Base-by-base conservation (phyloP, 2,888 invertebrate species). In the Phaonia tiefii region DNA sequence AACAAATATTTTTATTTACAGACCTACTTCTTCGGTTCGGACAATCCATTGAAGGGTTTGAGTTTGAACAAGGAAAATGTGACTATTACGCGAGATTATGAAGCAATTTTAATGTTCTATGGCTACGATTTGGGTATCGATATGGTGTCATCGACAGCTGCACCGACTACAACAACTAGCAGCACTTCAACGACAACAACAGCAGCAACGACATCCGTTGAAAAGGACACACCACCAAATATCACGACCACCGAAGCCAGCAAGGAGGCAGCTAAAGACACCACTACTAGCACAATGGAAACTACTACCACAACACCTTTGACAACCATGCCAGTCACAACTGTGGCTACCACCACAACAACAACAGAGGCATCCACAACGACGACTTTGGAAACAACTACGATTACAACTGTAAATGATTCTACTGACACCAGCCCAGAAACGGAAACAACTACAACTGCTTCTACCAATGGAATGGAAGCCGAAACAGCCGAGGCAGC, bases 1-100 rank as follows among this genome's bases (percentile, higher is more conserved):
- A n/a, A n/a, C n/a, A n/a, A n/a, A n/a, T n/a, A n/a, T n/a, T 31
- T 10, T 44, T 44, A 10, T 44, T 44, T 54, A 90, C 92, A 95
- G 96, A 96, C 95, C 66, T 96, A 96, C 88, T 95, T 96, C 86
- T 95, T 96, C 79, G 95, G 95, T 17, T 94, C 94, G 86, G 96
- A 96, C 87, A 96, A 96, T 46, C 96, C 96, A 83, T 91, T 96
- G 1, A 95, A 95, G 13, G 96, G 96, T 0, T 90, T 96, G 77
- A 95, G 95, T 8, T 91, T 97, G 49, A 96, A 95, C 89, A 94
- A 94, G 82, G 95, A 95, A 86, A 95, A 96, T 87, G 94, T 96
- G 0, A 94, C 94, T 4, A 93, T 97, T 60, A 93, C 93, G 44
- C 92, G 93, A n/a, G 93, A 94, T 82, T 96, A 95, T 87, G 94